Percentiles rank a stretch among this genome's conserved stretches.
These are phyloP conservation scores for Chunga burmeisteri DNA, from an alignment of 2,113 vertebrate genomes.

Conservation along the genomic window DNA sequence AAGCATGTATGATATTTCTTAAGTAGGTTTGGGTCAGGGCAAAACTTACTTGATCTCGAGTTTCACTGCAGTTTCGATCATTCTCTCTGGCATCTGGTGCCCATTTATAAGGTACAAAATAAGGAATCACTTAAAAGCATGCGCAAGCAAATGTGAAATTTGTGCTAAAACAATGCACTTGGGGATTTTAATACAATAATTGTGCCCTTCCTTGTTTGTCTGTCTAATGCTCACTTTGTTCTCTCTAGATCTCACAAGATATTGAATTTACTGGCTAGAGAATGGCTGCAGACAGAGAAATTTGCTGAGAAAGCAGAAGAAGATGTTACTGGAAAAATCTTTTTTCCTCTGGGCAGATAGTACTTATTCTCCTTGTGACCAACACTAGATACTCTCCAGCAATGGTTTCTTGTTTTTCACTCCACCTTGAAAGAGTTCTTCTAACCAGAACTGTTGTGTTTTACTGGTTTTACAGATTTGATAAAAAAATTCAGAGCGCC, in stretches of 20 bases:
- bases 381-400: conserved; percentile 33
- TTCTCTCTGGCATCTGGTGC: conserved; percentile 55
- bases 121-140: conserved; percentile 64
- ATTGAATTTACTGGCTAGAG: conserved; percentile 54
- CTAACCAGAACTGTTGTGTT: neutral
- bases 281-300: conserved; percentile 45
- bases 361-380: conserved; percentile 43
- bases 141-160: conserved; percentile 47
- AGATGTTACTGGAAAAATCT: conserved; percentile 43
- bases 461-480: neutral
- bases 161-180: conserved; percentile 60
- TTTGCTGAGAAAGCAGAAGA: conserved; percentile 57
- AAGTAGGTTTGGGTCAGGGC: neutral
- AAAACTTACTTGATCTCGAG: conserved; percentile 1
- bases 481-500: neutral
- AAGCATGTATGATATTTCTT: neutral
- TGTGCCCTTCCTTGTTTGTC: conserved; percentile 58
- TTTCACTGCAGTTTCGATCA: conserved; percentile 41
- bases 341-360: conserved; percentile 35
- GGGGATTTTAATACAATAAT: conserved; percentile 60
- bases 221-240: conserved; percentile 56
- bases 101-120: conserved; percentile 57
- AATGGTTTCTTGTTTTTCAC: neutral
- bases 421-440: neutral
- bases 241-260: conserved; percentile 53